Evolutionary conservation across 1,140 invertebrate species (phyloP), one percentile per base, ranked within the genome.

Genomic region (Neoseiulus cucumeris): DNA sequence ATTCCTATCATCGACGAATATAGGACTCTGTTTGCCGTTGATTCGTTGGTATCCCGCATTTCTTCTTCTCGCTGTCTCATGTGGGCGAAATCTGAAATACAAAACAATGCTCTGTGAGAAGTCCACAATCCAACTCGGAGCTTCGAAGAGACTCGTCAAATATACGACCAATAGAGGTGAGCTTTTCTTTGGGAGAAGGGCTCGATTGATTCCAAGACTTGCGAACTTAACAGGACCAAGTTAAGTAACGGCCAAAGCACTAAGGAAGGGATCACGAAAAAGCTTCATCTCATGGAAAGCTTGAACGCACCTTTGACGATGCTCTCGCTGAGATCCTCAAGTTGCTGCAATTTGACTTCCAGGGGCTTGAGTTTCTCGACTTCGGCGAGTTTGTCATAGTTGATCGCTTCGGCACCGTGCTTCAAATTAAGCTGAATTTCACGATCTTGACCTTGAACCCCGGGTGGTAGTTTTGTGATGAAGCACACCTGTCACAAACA

Each of bases 1-100:
- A 98, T 95, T 65, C 91, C 94, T 77, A 98, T 96, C 74, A 98
- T 83, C 73, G 91, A 96, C 74, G 98, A 94, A 79, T 98, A 98
- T 64, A 98, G 79, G 22, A 99, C 93, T 69, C 93, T 81, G 68
- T 85, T 87, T 74, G 97, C 98, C 65, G 94, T 98, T 59, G 92
- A 91, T 76, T 97, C 92, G 82, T 98, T 99, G 55, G 95, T 99
- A 73, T 95, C 89, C 74, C 93, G 84, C 94, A 98, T 98, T 77
- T 98, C 87, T 76, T 97, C 91, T 76, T 98, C 94, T 64, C 90
- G 80, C 72, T 90, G 85, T 67, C 91, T 84, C 94, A 99, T 98
- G 69, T 91, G 82, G 9, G 86, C 86, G 81, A 99, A 99, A 75
- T 98, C 95, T 59, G 22, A 2, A 59, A 25, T 33, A 5, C 25